These are phyloP conservation scores for Ferdinandea cuprea DNA, from an alignment of 2,888 invertebrate species.

Conservation along the genomic window DNA sequence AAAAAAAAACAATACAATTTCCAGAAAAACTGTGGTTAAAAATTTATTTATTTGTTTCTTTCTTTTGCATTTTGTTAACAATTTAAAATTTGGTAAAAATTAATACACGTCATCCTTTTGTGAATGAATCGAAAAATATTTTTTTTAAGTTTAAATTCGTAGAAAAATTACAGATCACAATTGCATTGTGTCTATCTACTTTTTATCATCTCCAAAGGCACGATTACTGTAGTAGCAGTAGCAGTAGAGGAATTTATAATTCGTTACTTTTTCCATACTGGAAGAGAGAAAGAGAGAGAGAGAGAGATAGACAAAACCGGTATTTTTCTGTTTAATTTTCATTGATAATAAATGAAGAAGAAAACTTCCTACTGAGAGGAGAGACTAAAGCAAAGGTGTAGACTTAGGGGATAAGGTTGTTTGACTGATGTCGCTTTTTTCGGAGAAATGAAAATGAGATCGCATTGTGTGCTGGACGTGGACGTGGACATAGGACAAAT, in stretches of 20 bases:
- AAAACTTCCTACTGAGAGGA: constrained; percentile 44
- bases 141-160: constrained; percentile 27
- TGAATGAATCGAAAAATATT: constrained; percentile 25
- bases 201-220: constrained; percentile 67
- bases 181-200: constrained; percentile 29
- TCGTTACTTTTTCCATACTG: constrained; percentile 80
- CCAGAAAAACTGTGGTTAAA: constrained; percentile 25
- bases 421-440: constrained; percentile 23
- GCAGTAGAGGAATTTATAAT: constrained; percentile 64
- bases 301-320: constrained; percentile 67
- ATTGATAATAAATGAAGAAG: constrained; percentile 20
- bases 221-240: constrained; percentile 73
- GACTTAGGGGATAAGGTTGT: constrained; percentile 17
- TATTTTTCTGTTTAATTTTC: constrained; percentile 43
- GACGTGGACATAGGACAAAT: constrained; percentile 55
- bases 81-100: constrained; percentile 35
- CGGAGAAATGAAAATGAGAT: constrained; percentile 47
- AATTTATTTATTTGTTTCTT: constrained; percentile 54
- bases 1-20: constrained; percentile 33
- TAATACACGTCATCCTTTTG: constrained; percentile 38
- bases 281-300: constrained; percentile 80
- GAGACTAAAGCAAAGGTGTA: constrained; percentile 35
- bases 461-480: constrained; percentile 26
- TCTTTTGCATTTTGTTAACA: constrained; percentile 53
- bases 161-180: constrained; percentile 23